A percentile compares a stretch with the other conserved stretches of the same genome.
Evolutionary conservation across 2,888 invertebrate genomes (phyloP).

Genomic region (Diogma glabrata): DNA sequence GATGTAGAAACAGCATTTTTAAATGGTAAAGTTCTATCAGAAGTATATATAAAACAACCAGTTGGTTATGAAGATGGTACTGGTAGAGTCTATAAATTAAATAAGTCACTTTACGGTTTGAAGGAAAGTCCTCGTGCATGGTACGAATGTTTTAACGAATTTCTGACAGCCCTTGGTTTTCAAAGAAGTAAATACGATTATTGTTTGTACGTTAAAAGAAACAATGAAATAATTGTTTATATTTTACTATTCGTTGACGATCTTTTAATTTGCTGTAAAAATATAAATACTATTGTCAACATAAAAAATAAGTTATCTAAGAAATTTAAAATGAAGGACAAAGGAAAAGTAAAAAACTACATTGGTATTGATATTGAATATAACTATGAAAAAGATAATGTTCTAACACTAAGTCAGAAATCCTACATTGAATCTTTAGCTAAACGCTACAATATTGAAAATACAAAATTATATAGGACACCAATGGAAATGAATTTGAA

Average conservation of each 20-base stretch:
- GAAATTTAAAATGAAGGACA: conserved; percentile 23
- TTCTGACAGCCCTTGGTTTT: no score
- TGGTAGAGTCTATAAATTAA: no score
- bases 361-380: conserved; percentile 26
- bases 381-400: conserved; percentile 19
- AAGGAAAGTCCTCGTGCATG: no score
- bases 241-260: no score
- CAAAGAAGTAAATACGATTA: no score
- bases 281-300: no score
- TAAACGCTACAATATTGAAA: neutral
- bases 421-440: conserved; percentile 17
- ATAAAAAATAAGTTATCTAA: conserved; percentile 15
- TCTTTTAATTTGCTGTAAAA: no score
- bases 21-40: conserved; percentile 18
- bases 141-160: no score
- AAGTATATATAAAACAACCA: conserved; percentile 24
- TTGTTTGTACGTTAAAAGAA: no score
- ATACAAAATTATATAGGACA: neutral
- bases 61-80: conserved; percentile 22
- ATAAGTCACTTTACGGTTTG: no score
- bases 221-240: no score
- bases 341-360: conserved; percentile 25
- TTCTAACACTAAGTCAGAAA: conserved; percentile 24
- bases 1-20: conserved; percentile 17
- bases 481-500: neutral